Evolutionary conservation across 2,888 invertebrate species (phyloP), one percentile per base, ranked within the genome.

Genomic region (Xestia rhomboidea): DNA sequence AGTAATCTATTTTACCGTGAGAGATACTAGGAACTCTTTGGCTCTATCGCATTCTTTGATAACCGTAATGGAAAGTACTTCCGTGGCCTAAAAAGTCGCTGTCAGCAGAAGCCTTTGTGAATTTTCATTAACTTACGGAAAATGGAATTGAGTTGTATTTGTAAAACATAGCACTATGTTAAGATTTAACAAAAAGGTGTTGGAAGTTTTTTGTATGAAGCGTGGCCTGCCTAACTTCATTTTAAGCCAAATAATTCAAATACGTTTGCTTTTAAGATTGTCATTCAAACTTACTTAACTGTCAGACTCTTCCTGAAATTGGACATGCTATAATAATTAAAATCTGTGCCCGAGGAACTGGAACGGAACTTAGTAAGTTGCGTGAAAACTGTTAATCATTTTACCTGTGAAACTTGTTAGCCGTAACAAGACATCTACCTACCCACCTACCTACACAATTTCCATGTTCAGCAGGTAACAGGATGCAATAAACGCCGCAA

Each of bases 401-500:
- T 13, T 34, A 67, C 30, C n/a, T 46, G n/a, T 15, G 21, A 62
- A 30, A 62, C 5, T 54, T 38, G 15, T 80, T 44, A 46, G 13
- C n/a, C 4, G 13, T 63, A 41, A 54, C 67, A 24, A 67, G n/a
- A 21, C 24, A 51, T n/a, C 24, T 51, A 54, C n/a, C n/a, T 51
- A 24, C n/a, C n/a, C 4, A 34, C 34, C 34, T 34, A 34, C 34
- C 34, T 41, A 27, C 34, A 46, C 57, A 46, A 34, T 57, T 74
- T 64, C 63, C 82, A 57, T 51, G 27, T 27, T 49, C 41, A 44
- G 2, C 15, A n/a, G 38, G 76, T 51, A 82, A 69, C 57, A 67
- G 34, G 51, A 80, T 60, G 46, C 68, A 66, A 66, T 76, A 66
- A 82, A 60, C 38, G 82, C 21, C 18, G 13, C n/a, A 63, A 60